Evolutionary conservation across 2,797 vertebrate genomes (phyloP).

Genomic region (Sebastes taczanowskii): DNA sequence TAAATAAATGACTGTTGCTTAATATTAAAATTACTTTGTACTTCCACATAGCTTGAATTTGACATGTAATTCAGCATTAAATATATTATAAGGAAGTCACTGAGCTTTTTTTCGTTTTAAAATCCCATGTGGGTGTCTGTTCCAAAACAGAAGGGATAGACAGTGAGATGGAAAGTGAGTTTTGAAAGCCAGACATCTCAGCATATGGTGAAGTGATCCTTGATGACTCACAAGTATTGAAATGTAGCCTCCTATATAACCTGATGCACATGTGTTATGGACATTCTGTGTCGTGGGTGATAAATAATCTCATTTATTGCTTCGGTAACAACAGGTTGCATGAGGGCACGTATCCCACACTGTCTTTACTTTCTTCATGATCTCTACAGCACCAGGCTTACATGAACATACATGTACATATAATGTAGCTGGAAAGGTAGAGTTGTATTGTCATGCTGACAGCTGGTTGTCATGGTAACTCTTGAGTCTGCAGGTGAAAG

Average conservation of each 20-base stretch:
- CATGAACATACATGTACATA: not conserved
- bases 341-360: not conserved
- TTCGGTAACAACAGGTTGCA: not conserved
- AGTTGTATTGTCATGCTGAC: conserved; percentile 40
- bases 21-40: not conserved
- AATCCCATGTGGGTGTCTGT: not conserved
- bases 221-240: conserved; percentile 10
- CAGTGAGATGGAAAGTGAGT: conserved; percentile 43
- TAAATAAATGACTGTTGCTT: not conserved
- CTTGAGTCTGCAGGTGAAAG: conserved; percentile 71
- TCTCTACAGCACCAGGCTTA: not conserved
- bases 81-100: not conserved
- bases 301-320: not conserved
- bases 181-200: conserved; percentile 7
- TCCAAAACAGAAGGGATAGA: conserved; percentile 31
- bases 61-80: not conserved
- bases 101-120: not conserved
- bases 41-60: not conserved
- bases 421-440: not conserved
- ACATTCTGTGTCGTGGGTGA: not conserved
- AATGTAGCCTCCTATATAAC: not conserved
- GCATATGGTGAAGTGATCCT: conserved; percentile 29
- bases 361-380: not conserved
- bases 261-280: not conserved
- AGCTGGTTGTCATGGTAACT: conserved; percentile 58